phyloP scores from a whole-genome alignment of 2,113 vertebrate genomes.

The Oreotrochilus melanogaster region DNA sequence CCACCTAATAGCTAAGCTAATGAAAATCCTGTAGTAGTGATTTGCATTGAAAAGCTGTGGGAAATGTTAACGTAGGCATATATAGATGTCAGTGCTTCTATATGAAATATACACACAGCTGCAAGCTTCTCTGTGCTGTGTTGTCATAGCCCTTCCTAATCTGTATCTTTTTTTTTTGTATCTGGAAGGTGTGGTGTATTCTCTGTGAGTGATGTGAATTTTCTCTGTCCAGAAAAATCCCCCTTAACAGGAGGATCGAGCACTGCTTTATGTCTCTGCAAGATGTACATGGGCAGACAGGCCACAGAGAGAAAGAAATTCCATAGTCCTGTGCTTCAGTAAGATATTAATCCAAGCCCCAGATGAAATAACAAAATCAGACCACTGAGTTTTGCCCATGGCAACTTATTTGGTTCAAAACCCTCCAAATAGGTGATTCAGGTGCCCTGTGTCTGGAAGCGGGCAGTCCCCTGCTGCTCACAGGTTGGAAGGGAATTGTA shows the following conservation, averaged over 20 bases:
- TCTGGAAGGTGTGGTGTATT: neutral
- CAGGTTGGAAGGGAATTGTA: neutral
- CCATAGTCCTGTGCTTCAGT: neutral
- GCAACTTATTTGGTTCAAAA: neutral
- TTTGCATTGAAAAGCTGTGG: neutral
- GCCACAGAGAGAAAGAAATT: neutral
- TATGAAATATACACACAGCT: neutral
- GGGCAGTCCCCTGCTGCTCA: neutral
- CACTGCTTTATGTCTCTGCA: neutral
- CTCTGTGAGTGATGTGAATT: neutral
- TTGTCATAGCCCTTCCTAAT: neutral
- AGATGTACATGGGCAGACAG: neutral
- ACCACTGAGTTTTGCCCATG: neutral
- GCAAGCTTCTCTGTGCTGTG: neutral
- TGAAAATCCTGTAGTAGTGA: neutral
- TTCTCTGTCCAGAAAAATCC: neutral
- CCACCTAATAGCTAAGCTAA: neutral
- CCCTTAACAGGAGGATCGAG: neutral
- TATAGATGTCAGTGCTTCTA: neutral
- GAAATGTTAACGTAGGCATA: neutral
- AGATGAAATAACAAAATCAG: neutral
- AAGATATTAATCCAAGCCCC: neutral
- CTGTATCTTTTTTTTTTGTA: neutral
- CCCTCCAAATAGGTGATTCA: neutral
- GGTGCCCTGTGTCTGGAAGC: neutral